These are phyloP conservation scores for Patiria pectinifera DNA, from an alignment of 53 echinoderm and acorn worm genomes.

Conservation along the genomic window DNA sequence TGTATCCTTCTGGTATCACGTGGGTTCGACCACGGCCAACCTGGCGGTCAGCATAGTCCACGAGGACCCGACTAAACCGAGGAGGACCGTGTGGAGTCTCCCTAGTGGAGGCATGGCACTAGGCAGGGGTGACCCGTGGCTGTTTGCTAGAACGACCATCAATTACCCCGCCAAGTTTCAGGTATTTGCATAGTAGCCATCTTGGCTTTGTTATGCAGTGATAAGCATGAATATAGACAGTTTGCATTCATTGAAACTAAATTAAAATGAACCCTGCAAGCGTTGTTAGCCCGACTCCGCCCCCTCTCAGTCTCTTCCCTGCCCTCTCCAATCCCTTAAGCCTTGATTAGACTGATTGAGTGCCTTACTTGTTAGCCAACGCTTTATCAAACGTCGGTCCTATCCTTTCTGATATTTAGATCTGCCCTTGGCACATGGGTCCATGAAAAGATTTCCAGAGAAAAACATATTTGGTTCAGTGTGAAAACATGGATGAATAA, in stretches of 20 bases:
- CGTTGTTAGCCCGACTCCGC: too few relatives aligned
- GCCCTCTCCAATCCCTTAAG: too few relatives aligned
- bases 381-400: too few relatives aligned
- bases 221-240: background rate
- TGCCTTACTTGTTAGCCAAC: too few relatives aligned
- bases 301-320: too few relatives aligned
- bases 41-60: constrained; percentile 45
- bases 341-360: too few relatives aligned
- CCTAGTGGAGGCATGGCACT: constrained; percentile 5
- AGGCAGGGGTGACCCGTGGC: constrained; percentile 36
- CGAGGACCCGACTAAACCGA: constrained; percentile 32
- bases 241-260: background rate
- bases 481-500: too few relatives aligned
- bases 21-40: constrained; percentile 31
- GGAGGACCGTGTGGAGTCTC: background rate
- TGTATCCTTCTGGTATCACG: constrained; percentile 52
- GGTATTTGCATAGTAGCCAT: background rate
- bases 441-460: too few relatives aligned
- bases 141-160: constrained; percentile 6
- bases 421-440: too few relatives aligned
- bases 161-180: constrained; percentile 47
- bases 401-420: too few relatives aligned
- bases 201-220: background rate
- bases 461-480: too few relatives aligned
- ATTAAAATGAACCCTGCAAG: background rate